Base-by-base conservation (phyloP, 2,888 invertebrate species). In the Epinotia bilunana region DNA sequence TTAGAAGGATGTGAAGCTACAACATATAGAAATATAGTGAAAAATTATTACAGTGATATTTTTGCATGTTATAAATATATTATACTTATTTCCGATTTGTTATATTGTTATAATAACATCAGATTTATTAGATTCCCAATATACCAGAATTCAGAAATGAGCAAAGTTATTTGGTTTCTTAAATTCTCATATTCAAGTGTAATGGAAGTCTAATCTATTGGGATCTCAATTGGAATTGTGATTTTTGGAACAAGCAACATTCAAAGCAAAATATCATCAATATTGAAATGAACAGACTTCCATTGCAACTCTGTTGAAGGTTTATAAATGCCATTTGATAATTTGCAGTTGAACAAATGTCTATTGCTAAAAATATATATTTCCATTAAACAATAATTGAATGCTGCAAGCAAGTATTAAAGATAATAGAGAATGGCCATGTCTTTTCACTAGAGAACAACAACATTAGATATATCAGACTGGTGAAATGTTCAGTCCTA, bases 181-280 rank as follows among this genome's bases (percentile, higher is more conserved):
- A 33, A 33, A 33, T 39, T 39, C 9, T 39, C 9, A 39, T 39
- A 39, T 39, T 39, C 39, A 39, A 39, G 39, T 39, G 39, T 39
- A 39, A 9, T 39, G 39, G 39, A 9, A 39, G 39, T 39, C 39
- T 39, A 7, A 9, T 39, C 39, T 33, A 7, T 33, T 39, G n/a
- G 53, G n/a, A 53, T 13, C n/a, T 53, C n/a, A 16, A n/a, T 53
- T 53, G 6, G n/a, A n/a, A 53, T n/a, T 53, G 49, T 53, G 49
- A 53, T 53, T 53, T 53, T 53, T n/a, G n/a, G n/a, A 49, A 49
- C 13, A 13, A 13, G 16, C 13, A 53, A 69, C 68, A 58, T 23
- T 60, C 23, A 69, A 69, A 69, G 60, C 60, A 60, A 16, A 67
- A 33, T 9, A 33, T 61, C 61, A 12, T 62, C n/a, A 61, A 33